Evolutionary conservation across 2,888 invertebrate genomes (phyloP), one percentile per base, ranked within the genome.

Genomic region (Pycnomerus fuliginosus): DNA sequence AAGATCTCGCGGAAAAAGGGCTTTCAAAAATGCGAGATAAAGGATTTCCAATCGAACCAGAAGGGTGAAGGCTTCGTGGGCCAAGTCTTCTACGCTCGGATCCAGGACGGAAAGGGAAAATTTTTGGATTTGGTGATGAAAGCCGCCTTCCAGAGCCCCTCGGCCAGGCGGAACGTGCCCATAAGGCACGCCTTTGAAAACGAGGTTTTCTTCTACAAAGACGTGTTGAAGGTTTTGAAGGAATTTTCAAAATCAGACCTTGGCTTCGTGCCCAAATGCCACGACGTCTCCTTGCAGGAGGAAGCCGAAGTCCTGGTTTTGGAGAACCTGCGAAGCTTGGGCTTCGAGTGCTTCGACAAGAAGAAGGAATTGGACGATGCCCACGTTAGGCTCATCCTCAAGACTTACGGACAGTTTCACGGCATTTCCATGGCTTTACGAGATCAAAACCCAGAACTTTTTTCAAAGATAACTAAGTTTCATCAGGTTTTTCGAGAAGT

Each of bases 191-290:
- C 44, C 3, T 56, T 46, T 16, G 38, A 48, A 23, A 48, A 51
- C 7, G 62, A 64, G 51, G 57, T 60, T n/a, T 42, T 29, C 17
- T 53, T 58, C 14, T 64, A 64, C 34, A 35, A 52, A 10, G 23
- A 35, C 8, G 47, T 64, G 2, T 41, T 53, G 23, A 54, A 58
- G 2, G 27, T 14, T 13, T 24, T 15, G n/a, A n/a, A n/a, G n/a
- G n/a, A n/a, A n/a, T n/a, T n/a, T n/a, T n/a, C n/a, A n/a, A n/a
- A n/a, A n/a, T n/a, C n/a, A n/a, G n/a, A n/a, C n/a, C n/a, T n/a
- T n/a, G n/a, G n/a, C n/a, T n/a, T n/a, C n/a, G n/a, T 35, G 13
- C 23, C 14, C 23, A 35, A 2, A 3, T 24, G 4, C 11, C 14
- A 10, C 5, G 10, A 10, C 4, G 7, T 2, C 17, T 17, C 10